Base-by-base conservation (phyloP, 2,888 invertebrate species). In the Eurois occulta region DNA sequence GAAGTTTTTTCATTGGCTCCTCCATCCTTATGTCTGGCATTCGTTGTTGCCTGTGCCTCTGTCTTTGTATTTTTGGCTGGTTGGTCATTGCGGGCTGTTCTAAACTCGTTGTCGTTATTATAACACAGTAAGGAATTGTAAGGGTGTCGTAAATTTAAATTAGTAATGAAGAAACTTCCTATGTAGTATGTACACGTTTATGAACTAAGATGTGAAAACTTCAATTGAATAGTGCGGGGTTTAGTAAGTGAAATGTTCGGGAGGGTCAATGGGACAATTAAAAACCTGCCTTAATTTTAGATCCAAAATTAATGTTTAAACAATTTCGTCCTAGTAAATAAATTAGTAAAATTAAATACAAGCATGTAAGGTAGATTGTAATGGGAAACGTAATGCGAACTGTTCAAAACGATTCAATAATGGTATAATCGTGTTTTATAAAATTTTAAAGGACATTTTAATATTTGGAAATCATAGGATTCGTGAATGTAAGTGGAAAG, bases 1-100 rank as follows among this genome's bases (percentile, higher is more conserved):
- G 88, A 90, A 89, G 88, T 87, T 89, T 88, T 87, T 87, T 88
- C 87, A 81, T 83, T 82, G 32, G 38, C 75, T 68, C 48, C 66
- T 74, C 35, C 60, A 48, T 65, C 28, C 58, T 55, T 60, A 28
- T 28, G 41, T 55, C 32, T 43, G 4, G 55, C 70, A 28, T 66
- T 68, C 28, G 35, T 43, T 38, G 35, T 60, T 41, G 48, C 35
- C 52, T 66, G 35, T 58, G 78, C 66, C 74, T 81, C 72, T 62
- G 24, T 77, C 48, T 60, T 68, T 69, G 46, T 72, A 24, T 43
- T 62, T 58, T 28, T 13, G 41, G 48, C 55, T 66, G 62, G 43
- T 5, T 76, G 71, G 64, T 68, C 24, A 32, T 75, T 24, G 18
- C 41, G 16, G n/a, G 35, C 64, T 65, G 48, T 69, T 68, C 62